Evolutionary conservation across 1,140 invertebrate genomes (phyloP), one percentile per base, ranked within the genome.

Genomic region (Drosophila jambulina): DNA sequence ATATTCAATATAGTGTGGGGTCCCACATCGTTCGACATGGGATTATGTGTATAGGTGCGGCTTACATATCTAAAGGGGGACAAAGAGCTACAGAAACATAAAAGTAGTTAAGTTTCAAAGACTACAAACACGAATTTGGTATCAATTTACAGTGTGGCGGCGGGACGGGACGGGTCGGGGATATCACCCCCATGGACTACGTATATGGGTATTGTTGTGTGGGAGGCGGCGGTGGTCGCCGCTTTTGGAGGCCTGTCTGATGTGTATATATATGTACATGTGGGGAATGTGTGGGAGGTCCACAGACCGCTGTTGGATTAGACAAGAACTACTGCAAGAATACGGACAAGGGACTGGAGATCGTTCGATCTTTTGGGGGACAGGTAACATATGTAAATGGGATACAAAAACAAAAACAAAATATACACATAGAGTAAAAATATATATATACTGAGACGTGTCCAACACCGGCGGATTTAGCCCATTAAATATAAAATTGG

Each of bases 311-410:
- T 53, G 58, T 70, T 75, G 53, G 63, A 86, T 88, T 88, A 87
- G 85, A 84, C 84, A 88, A 87, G 54, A 83, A 88, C 84, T 87
- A 87, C 80, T 71, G 76, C 75, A 70, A 42, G 17, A 58, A 36
- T 63, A 46, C 65, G 75, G 57, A 64, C 67, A 60, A 78, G 59
- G 64, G 72, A 77, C 56, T 59, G 25, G 46, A 64, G 19, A 43
- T 57, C 40, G 34, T 65, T 63, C 2, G 23, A n/a, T 75, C 19
- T 38, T 45, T 58, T 29, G 43, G 27, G 71, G 67, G 46, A 87
- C 76, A 88, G 65, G 74, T 75, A 68, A 80, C 70, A 87, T 43
- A 77, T 67, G 57, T 21, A 65, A 63, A 65, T 49, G 67, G 57
- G 25, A 23, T 57, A 81, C 64, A 56, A 62, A 46, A 48, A 82